These are phyloP conservation scores for Sprattus sprattus DNA, from an alignment of 2,113 vertebrate species.

Conservation along the genomic window DNA sequence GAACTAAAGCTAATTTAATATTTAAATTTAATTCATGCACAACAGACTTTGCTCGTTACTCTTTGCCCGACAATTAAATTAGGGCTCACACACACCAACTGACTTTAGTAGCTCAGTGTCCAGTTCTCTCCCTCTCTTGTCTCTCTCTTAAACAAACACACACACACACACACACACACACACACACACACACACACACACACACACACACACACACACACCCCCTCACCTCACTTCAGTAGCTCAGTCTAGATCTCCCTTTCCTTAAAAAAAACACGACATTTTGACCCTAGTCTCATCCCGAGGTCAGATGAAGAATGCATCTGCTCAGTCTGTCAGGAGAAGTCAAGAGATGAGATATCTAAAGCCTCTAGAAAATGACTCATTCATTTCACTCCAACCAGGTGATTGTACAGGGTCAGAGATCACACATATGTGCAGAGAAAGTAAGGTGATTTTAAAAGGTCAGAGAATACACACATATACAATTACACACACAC, in stretches of 20 bases:
- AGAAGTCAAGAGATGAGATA: too few relatives aligned
- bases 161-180: background rate
- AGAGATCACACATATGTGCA: background rate
- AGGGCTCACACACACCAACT: too few relatives aligned
- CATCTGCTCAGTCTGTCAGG: background rate
- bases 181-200: slow-evolving; percentile 3
- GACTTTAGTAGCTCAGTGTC: too few relatives aligned
- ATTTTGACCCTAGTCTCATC: background rate
- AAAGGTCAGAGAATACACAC: background rate
- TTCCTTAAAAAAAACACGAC: background rate
- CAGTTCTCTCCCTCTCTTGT: background rate
- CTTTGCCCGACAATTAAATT: too few relatives aligned
- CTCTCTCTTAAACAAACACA: background rate
- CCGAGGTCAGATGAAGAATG: background rate
- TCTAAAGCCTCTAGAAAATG: too few relatives aligned
- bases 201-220: slow-evolving; percentile 4
- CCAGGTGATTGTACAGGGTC: background rate
- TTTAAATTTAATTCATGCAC: too few relatives aligned
- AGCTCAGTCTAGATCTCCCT: background rate
- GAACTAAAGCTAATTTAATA: too few relatives aligned
- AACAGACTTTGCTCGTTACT: too few relatives aligned
- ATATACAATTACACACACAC: background rate
- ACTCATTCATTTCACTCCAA: too few relatives aligned
- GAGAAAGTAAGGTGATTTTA: background rate
- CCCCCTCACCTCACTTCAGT: background rate